These are phyloP conservation scores for Coenonympha glycerion DNA, from an alignment of 2,888 invertebrate species.

Conservation along the genomic window DNA sequence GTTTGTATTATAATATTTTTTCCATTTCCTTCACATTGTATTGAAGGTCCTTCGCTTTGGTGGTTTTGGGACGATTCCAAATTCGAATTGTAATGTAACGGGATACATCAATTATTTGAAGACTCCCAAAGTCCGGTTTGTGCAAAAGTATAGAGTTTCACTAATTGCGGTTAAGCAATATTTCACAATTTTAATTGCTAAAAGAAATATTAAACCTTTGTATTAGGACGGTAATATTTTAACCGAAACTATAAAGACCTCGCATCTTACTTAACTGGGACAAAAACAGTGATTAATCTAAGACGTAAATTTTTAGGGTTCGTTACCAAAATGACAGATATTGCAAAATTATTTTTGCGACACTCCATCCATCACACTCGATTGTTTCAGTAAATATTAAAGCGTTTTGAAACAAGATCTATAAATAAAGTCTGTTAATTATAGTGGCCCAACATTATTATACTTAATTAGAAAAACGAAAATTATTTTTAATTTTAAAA, in stretches of 20 bases:
- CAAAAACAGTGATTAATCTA: no score
- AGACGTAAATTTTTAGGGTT: no score
- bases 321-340: no score
- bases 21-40: slow-evolving; percentile 13
- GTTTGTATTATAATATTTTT: slow-evolving; percentile 9
- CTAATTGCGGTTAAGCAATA: slow-evolving; percentile 20
- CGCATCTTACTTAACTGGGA: no score
- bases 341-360: no score
- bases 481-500: no score
- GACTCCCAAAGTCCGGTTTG: slow-evolving; percentile 19
- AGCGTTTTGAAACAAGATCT: no score
- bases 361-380: neutral
- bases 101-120: slow-evolving; percentile 42
- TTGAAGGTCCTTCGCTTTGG: slow-evolving; percentile 4
- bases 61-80: slow-evolving; percentile 4
- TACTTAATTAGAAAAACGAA: no score
- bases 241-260: no score
- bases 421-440: no score
- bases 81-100: slow-evolving; percentile 38
- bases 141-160: slow-evolving; percentile 29
- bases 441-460: no score
- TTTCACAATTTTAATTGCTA: slow-evolving; percentile 32
- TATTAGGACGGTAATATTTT: no score
- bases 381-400: neutral
- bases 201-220: slow-evolving; percentile 32